Percentiles rank a stretch among this genome's conserved stretches.
phyloP scores from a whole-genome alignment of 2,797 vertebrate genomes.

The Apogon talboti region DNA sequence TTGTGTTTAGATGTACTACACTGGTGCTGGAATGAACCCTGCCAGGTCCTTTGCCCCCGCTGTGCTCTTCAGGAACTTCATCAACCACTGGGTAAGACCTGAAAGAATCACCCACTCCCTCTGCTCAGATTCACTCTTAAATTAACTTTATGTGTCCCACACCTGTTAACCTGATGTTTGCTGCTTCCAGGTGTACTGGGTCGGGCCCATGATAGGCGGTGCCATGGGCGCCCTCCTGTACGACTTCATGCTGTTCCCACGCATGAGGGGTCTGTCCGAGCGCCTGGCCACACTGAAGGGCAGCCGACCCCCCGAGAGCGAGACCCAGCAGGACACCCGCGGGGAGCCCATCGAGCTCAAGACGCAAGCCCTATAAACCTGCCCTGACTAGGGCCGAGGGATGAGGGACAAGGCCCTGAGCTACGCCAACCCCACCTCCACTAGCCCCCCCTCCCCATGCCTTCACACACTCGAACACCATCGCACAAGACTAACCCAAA shows the following conservation, averaged over 20 bases:
- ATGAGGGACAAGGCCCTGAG: constrained; percentile 68
- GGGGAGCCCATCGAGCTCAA: constrained; percentile 92
- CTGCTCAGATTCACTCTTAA: too few relatives aligned
- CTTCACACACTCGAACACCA: constrained; percentile 33
- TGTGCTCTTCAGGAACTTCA: constrained; percentile 91
- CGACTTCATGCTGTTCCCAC: constrained; percentile 93
- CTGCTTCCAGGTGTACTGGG: constrained; percentile 89
- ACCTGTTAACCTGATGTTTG: too few relatives aligned
- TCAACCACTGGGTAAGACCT: constrained; percentile 93
- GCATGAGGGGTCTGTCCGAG: constrained; percentile 89
- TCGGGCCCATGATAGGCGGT: constrained; percentile 93
- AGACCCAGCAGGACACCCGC: constrained; percentile 86
- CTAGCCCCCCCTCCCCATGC: constrained; percentile 49
- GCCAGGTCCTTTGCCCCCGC: constrained; percentile 96
- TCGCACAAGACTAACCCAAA: constrained; percentile 61
- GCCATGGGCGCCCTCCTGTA: constrained; percentile 90
- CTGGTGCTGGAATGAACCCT: constrained; percentile 95
- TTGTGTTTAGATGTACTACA: constrained; percentile 90
- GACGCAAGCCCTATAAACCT: constrained; percentile 89
- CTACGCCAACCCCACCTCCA: constrained; percentile 63
- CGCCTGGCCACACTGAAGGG: constrained; percentile 92
- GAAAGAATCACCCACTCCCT: too few relatives aligned
- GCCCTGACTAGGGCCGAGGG: constrained; percentile 47
- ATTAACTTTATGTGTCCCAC: too few relatives aligned
- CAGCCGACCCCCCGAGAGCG: constrained; percentile 80